phyloP scores from a whole-genome alignment of 2,888 invertebrate species.

The Archips xylosteana region DNA sequence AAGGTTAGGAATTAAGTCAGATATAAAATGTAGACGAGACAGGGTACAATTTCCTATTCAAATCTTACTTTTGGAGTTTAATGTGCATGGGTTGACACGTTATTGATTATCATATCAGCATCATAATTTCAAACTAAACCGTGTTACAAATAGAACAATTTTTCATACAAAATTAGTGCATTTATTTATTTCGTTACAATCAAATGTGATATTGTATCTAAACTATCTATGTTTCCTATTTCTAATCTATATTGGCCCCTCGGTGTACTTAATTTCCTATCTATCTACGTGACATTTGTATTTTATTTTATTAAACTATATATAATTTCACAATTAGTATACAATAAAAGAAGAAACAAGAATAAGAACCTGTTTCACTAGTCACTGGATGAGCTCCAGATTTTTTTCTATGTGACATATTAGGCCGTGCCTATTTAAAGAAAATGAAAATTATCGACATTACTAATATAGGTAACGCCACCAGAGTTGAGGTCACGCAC shows the following conservation, averaged over 20 bases:
- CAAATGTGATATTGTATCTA: conserved; percentile 26
- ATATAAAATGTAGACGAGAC: no score
- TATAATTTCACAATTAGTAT: conserved; percentile 3
- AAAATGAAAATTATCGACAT: no score
- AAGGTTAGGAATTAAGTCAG: no score
- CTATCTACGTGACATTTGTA: conserved; percentile 61
- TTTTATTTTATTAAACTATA: conserved; percentile 33
- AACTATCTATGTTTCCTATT: conserved; percentile 48
- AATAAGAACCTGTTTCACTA: background rate
- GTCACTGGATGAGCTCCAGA: no score
- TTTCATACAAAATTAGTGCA: conserved; percentile 49
- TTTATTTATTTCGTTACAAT: conserved; percentile 5
- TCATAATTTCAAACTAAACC: background rate
- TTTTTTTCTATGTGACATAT: no score
- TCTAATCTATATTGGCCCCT: conserved; percentile 80
- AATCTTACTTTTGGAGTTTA: no score
- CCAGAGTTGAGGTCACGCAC: no score
- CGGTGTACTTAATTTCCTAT: conserved; percentile 61
- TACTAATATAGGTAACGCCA: no score
- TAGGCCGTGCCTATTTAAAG: no score
- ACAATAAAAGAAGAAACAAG: conserved; percentile 7
- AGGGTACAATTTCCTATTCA: no score
- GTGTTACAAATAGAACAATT: background rate
- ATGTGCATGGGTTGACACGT: no score
- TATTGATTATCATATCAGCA: no score